A percentile compares a stretch with the other conserved stretches of the same genome.
These are phyloP conservation scores for Microctonus brassicae DNA, from an alignment of 2,888 invertebrate species.

Conservation along the genomic window DNA sequence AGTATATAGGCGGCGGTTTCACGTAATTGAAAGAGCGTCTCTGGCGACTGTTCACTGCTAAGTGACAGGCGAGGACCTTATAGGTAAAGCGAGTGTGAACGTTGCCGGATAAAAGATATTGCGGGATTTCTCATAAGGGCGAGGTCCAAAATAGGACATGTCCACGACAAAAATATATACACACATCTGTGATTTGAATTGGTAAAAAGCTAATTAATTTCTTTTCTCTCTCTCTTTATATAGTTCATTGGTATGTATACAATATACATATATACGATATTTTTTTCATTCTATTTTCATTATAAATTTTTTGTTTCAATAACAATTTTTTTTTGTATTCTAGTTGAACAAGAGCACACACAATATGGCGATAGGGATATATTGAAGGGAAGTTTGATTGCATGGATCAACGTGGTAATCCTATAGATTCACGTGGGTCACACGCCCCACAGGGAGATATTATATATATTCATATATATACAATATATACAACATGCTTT, in stretches of 20 bases:
- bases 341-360: neutral
- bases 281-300: slow-evolving; percentile 7
- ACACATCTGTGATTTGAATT: slow-evolving; percentile 19
- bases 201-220: slow-evolving; percentile 18
- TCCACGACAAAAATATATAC: neutral
- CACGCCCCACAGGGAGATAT: slow-evolving; percentile 61
- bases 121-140: slow-evolving; percentile 34
- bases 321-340: slow-evolving; percentile 14
- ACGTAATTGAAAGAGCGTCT: slow-evolving; percentile 64
- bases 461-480: neutral
- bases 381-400: slow-evolving; percentile 32
- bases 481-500: slow-evolving; percentile 52
- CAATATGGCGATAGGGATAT: slow-evolving; percentile 1
- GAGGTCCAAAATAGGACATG: slow-evolving; percentile 34
- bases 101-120: slow-evolving; percentile 44
- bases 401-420: slow-evolving; percentile 54
- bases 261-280: neutral
- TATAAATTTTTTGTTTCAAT: slow-evolving; percentile 2
- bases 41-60: slow-evolving; percentile 46
- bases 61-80: slow-evolving; percentile 65
- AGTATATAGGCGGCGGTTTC: slow-evolving; percentile 42
- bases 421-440: slow-evolving; percentile 61
- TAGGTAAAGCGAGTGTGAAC: slow-evolving; percentile 57
- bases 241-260: neutral
- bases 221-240: slow-evolving; percentile 1